Conservation (phyloP, 2,888 invertebrate genomes). For the Lamproptera curius region DNA sequence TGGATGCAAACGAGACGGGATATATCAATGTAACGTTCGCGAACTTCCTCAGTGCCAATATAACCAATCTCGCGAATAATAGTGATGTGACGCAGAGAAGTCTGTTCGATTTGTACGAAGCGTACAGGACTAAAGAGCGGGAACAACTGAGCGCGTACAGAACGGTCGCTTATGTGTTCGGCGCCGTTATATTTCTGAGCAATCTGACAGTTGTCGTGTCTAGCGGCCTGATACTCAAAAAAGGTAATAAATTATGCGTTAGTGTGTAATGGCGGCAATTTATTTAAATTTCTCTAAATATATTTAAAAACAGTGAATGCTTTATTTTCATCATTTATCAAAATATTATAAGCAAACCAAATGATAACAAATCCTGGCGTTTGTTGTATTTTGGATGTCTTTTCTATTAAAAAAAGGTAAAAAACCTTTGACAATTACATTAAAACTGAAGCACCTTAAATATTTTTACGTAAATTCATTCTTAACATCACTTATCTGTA, state of each 20-base stretch:
- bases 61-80: slow-evolving; percentile 40
- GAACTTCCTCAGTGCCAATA: slow-evolving; percentile 41
- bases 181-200: slow-evolving; percentile 73
- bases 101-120: slow-evolving; percentile 51
- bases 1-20: slow-evolving; percentile 18
- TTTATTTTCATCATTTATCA: too few species aligned
- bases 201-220: slow-evolving; percentile 81
- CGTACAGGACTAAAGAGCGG: slow-evolving; percentile 47
- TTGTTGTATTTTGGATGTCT: too few species aligned
- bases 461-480: too few species aligned
- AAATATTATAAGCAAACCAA: too few species aligned
- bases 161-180: slow-evolving; percentile 75
- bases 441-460: too few species aligned
- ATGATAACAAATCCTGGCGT: too few species aligned
- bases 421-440: too few species aligned
- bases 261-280: too few species aligned
- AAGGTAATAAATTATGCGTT: slow-evolving; percentile 59
- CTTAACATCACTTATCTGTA: too few species aligned
- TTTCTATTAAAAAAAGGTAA: too few species aligned
- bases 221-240: slow-evolving; percentile 80
- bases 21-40: slow-evolving; percentile 33
- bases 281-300: too few species aligned
- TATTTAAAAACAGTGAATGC: too few species aligned
- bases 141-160: slow-evolving; percentile 71
- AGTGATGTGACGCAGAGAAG: slow-evolving; percentile 48